A percentile compares a stretch with the other conserved stretches of the same genome.
These are phyloP conservation scores for Notolabrus celidotus DNA, from an alignment of 2,797 vertebrate species.

Conservation along the genomic window DNA sequence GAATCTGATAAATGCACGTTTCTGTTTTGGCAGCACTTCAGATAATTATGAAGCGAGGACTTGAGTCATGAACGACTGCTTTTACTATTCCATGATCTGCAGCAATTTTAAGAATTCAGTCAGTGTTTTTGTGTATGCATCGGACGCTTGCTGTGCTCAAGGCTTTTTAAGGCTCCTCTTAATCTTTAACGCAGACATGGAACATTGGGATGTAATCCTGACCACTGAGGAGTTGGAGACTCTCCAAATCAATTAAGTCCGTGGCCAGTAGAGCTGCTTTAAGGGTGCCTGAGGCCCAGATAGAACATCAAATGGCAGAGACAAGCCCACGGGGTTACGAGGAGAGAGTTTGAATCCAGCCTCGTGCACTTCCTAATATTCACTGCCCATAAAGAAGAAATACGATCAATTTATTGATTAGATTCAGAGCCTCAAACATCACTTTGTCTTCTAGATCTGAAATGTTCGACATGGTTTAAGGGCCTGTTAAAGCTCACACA, in stretches of 20 bases:
- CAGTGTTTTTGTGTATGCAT: conserved; percentile 19
- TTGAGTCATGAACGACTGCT: conserved; percentile 50
- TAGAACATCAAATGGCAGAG: conserved; percentile 29
- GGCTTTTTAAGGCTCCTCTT: conserved; percentile 35
- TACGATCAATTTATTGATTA: conserved; percentile 5
- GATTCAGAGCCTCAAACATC: conserved; percentile 7
- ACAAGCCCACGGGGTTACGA: not conserved
- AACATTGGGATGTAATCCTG: conserved; percentile 46
- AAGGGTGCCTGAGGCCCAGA: conserved; percentile 17
- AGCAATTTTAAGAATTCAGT: conserved; percentile 61
- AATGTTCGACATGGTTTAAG: not conserved
- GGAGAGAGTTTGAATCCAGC: conserved; percentile 5
- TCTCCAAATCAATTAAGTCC: conserved; percentile 55
- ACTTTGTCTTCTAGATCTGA: not conserved
- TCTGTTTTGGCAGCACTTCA: conserved; percentile 57
- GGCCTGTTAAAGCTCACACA: not conserved
- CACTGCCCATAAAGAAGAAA: not conserved
- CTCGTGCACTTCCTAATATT: conserved; percentile 13
- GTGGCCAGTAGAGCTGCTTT: conserved; percentile 43
- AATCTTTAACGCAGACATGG: conserved; percentile 48
- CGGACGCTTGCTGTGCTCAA: conserved; percentile 23
- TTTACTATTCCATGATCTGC: conserved; percentile 37
- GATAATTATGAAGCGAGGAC: conserved; percentile 45
- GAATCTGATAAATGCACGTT: conserved; percentile 30
- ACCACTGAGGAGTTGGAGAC: conserved; percentile 39